Base-by-base conservation (phyloP, 2,888 invertebrate species). In the Phaonia tiefii region DNA sequence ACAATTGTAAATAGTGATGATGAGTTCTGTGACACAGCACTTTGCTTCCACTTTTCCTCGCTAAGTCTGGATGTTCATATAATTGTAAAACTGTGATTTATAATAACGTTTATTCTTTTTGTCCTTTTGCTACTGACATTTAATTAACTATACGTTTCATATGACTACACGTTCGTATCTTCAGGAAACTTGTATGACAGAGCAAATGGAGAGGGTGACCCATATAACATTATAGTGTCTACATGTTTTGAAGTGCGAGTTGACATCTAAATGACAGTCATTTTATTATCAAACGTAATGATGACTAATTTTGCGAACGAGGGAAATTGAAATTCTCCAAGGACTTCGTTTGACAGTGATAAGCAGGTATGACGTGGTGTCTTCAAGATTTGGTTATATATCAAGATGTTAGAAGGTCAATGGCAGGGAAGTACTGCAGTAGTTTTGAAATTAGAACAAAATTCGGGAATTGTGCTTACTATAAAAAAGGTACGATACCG, bases 51-150 rank as follows among this genome's bases (percentile, higher is more conserved):
- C 67, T 77, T 25, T 37, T 74, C 54, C 49, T 49, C 17, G 46
- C 31, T 20, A 76, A 54, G 75, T 54, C 17, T 44, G 20, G 31
- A 7, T 54, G 39, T 70, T 2, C 39, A 17, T 60, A 15, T 42
- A 72, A 67, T 69, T 56, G 69, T 69, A 69, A 54, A 39, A 83
- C 83, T 82, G 83, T 84, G 85, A 85, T 85, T 84, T 85, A 84
- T 85, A 85, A 84, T 83, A 79, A 80, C 63, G 77, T 70, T 31
- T 31, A 31, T 31, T 31, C 31, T 31, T 31, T 31, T 31, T 31
- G 31, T 31, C 31, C 31, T 31, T 78, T 83, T 84, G 85, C 83
- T 83, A 84, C 85, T 85, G 85, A 85, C 85, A 84, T 85, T 85
- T 85, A 85, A 85, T 85, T 85, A 84, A 85, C 83, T 83, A 46